phyloP scores from a whole-genome alignment of 2,113 vertebrate genomes.

The Albula goreensis region DNA sequence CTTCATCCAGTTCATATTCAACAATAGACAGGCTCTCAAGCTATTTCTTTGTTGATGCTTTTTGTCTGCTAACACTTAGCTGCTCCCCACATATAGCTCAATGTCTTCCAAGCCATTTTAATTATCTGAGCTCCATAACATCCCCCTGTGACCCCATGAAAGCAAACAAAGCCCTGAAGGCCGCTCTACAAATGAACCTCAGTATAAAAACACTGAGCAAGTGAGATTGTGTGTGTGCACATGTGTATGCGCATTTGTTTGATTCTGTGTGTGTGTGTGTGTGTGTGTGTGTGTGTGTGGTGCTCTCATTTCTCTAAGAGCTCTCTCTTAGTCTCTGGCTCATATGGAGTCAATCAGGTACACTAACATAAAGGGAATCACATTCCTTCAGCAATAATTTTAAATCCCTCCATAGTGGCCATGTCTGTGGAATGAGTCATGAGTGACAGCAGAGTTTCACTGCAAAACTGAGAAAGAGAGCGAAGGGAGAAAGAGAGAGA shows the following conservation, averaged over 20 bases:
- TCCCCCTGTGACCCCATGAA: neutral
- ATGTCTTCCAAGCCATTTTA: neutral
- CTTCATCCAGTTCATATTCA: too few relatives aligned
- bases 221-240: neutral
- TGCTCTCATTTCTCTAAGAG: too few relatives aligned
- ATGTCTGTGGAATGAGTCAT: neutral
- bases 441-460: neutral
- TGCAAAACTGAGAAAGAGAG: neutral
- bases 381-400: conserved; percentile 14
- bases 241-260: neutral
- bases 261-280: neutral
- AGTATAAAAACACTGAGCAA: too few relatives aligned
- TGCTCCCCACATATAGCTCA: neutral
- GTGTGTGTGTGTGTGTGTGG: neutral
- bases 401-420: neutral
- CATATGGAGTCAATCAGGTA: neutral
- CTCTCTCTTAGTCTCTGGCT: neutral
- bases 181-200: neutral
- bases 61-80: neutral
- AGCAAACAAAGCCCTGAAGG: neutral
- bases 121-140: neutral
- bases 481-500: neutral
- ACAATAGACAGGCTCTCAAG: too few relatives aligned
- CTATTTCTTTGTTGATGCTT: too few relatives aligned
- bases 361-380: neutral